Evolutionary conservation across 2,113 vertebrate genomes (phyloP), one percentile per base, ranked within the genome.

Genomic region (Dascyllus trimaculatus): DNA sequence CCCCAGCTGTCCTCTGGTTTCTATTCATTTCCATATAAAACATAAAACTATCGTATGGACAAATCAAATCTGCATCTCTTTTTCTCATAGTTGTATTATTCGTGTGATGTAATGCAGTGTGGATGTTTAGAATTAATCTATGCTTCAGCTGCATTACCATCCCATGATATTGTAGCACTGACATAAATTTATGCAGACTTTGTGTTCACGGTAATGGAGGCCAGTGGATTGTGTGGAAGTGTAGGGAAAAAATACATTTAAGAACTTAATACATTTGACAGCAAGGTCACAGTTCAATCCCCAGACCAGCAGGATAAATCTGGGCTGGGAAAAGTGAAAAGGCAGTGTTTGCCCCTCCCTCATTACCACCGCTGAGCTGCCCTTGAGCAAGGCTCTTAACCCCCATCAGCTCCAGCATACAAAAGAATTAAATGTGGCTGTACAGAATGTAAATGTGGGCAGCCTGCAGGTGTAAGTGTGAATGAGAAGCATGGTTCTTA

Each of bases 121-220:
- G 9, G 70, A 52, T 13, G 1, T 71, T 71, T 54, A 21, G 61
- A 57, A 43, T 35, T 0, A 67, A 63, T 56, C 46, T n/a, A 5
- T 59, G 3, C 53, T 38, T 14, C 32, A 82, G 53, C 21, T 62
- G 43, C 66, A 52, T 60, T 61, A 70, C n/a, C 10, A 32, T 21
- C 49, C 17, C 1, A 5, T 64, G 24, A 46, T 54, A 49, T 49
- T 68, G 59, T 49, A 17, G 46, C 15, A 14, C 2, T 60, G 11
- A 48, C 10, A 32, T 58, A 17, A 56, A 78, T 65, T 10, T 45
- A 68, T 64, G 51, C 49, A 67, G 46, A 60, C 35, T 72, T 79
- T 53, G 64, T 57, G 25, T 25, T 38, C 48, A 15, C 3, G 6
- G 25, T 63, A 71, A 81, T 74, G 51, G 60, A 78, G 60, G 60